These are phyloP conservation scores for Alitta virens DNA, from an alignment of 2,888 invertebrate genomes.

Conservation along the genomic window DNA sequence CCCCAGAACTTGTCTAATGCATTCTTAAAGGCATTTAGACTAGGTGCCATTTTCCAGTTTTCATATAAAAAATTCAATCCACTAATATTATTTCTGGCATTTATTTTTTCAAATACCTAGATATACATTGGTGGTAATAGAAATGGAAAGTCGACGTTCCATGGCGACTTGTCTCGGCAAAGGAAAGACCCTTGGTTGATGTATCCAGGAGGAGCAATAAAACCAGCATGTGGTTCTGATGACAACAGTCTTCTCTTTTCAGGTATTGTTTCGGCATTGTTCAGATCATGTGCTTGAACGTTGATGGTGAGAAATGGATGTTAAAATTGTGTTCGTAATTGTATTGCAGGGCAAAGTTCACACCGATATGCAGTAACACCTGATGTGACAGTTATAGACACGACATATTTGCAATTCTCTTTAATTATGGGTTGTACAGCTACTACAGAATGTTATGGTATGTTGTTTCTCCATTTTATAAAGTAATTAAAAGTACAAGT, in stretches of 20 bases:
- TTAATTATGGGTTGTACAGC: constrained; percentile 52
- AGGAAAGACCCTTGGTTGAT: constrained; percentile 50
- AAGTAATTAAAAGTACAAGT: too few species aligned
- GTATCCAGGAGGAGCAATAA: constrained; percentile 49
- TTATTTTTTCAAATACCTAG: too few species aligned
- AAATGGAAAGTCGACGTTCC: constrained; percentile 44
- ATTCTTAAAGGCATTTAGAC: too few species aligned
- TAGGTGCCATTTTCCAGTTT: too few species aligned
- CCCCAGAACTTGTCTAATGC: too few species aligned
- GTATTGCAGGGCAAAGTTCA: neutral
- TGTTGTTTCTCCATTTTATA: too few species aligned
- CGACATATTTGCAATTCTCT: constrained; percentile 54
- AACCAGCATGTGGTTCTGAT: constrained; percentile 45
- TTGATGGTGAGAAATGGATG: too few species aligned
- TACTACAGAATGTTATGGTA: constrained; percentile 47
- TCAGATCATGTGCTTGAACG: neutral
- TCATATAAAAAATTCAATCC: too few species aligned
- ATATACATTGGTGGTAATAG: constrained; percentile 54
- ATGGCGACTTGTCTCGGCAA: constrained; percentile 43
- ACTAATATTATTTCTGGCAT: too few species aligned
- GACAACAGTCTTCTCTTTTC: constrained; percentile 46
- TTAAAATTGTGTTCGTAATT: too few species aligned
- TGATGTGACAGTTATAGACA: constrained; percentile 51
- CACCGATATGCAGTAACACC: constrained; percentile 51
- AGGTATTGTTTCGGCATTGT: neutral